Percentiles rank a stretch among this genome's conserved stretches.
These are phyloP conservation scores for Trissoscelio sp. DNA, from an alignment of 2,888 invertebrate genomes.

Conservation along the genomic window DNA sequence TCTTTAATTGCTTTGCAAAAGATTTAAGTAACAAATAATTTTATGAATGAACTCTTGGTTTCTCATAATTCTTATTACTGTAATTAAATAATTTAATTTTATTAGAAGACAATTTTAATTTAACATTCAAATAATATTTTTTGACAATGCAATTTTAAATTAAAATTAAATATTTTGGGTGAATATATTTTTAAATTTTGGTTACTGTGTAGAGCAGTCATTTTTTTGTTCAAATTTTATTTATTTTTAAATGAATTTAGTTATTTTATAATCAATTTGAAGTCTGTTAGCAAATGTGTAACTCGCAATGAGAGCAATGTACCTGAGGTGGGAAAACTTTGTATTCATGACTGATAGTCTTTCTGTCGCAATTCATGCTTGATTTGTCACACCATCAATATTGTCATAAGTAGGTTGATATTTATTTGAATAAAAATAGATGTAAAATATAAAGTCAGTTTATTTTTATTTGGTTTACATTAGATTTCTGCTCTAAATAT, in stretches of 20 bases:
- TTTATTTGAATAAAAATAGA: not conserved
- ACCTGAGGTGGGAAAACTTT: conserved; percentile 14
- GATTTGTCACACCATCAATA: conserved; percentile 33
- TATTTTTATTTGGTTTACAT: not conserved
- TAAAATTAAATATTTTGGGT: too few species aligned
- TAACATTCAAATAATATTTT: not conserved
- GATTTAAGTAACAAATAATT: not conserved
- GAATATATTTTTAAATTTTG: too few species aligned
- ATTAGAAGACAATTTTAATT: too few species aligned
- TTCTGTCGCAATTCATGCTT: conserved; percentile 44
- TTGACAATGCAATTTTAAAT: too few species aligned
- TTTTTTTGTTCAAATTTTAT: too few species aligned
- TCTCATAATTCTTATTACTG: not conserved
- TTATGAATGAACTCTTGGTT: not conserved
- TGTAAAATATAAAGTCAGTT: not conserved
- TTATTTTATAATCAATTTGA: not conserved
- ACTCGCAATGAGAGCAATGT: conserved; percentile 3
- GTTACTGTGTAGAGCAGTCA: too few species aligned
- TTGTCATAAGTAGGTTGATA: conserved; percentile 9
- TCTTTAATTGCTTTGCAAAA: not conserved
- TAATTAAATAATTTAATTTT: not conserved
- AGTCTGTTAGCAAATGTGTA: not conserved
- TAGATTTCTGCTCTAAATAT: too few species aligned
- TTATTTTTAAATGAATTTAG: not conserved
- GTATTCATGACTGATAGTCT: conserved; percentile 25